Evolutionary conservation across 2,888 invertebrate genomes (phyloP), one percentile per base, ranked within the genome.

Genomic region (Apodemia zela): DNA sequence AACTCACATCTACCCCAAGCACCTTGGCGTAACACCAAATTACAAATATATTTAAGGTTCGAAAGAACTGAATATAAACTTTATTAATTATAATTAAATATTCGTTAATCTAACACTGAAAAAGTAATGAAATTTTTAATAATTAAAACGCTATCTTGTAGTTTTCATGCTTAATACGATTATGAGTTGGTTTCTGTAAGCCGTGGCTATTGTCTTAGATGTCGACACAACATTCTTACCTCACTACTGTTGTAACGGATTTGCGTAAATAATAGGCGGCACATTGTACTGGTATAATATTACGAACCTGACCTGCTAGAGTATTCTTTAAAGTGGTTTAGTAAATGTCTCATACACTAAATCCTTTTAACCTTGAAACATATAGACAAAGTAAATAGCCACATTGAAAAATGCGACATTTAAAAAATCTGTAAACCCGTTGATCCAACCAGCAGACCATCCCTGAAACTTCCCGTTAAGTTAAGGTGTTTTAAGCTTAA

Each of bases 181-280:
- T 59, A 59, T 63, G 65, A 47, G 45, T 47, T n/a, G 45, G 17
- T 47, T 17, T 15, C 51, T 63, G 54, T 45, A 63, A 59, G 51
- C 13, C 29, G 57, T 65, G 63, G 63, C 63, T 33, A 63, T 63
- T 63, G 63, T 63, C 59, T 75, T 68, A 68, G 67, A 67, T 65
- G 69, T 81, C 87, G 75, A 82, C 84, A 87, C 71, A 66, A 64
- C 72, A 72, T 74, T 74, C 75, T 77, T 74, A 73, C 75, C 67
- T 67, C 66, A 66, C 67, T 67, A 69, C 69, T 72, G 77, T 88
- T 88, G 85, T 57, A 85, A 82, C 76, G 73, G 73, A 73, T 84
- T 89, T 89, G 87, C 87, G 88, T 87, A 90, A 89, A 81, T 73
- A 67, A 70, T 67, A 73, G 73, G 75, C 75, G 58, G 59, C 61